Evolutionary conservation across 2,888 invertebrate species (phyloP), one percentile per base, ranked within the genome.

Genomic region (Cheiracanthium punctorium): DNA sequence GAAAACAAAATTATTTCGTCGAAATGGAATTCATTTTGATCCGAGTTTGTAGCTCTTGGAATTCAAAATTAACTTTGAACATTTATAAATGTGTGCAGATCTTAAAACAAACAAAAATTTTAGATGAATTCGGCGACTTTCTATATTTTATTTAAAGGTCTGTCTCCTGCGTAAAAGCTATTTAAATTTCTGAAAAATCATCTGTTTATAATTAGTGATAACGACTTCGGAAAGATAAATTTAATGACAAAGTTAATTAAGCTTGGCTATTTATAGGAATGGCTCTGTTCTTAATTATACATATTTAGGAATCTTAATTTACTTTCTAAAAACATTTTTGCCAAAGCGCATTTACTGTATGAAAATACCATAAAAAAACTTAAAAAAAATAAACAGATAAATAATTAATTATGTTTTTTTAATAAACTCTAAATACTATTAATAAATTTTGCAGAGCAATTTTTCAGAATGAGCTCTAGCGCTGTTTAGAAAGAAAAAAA

Each of bases 121-220:
- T 17, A 48, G 12, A 17, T 14, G 48, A 48, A 37, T 17, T 5
- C 48, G 10, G 2, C 17, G 48, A 17, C 8, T 48, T 48, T 17
- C 17, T 14, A 12, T 48, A 17, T 17, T 10, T 2, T 5, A 48
- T 48, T 48, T 2, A 17, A 48, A 48, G 48, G 8, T 48, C 17
- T 48, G 48, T 48, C 48, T 48, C 48, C 17, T 17, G 48, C 17
- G 48, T 17, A 48, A 48, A 48, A 17, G 48, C 17, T 48, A 48
- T 48, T 48, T 48, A 48, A 48, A 48, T 10, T 48, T 48, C 48
- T 48, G 14, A 17, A 48, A 48, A 48, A 48, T 48, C 48, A 48
- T 48, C 48, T 48, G 48, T 48, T 48, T 48, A 48, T 48, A 48
- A 48, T 48, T 48, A 48, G 48, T 48, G 48, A 48, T 48, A 48